A percentile compares a stretch with the other conserved stretches of the same genome.
These are phyloP conservation scores for Drosophila affinis DNA, from an alignment of 2,888 invertebrate genomes.

Conservation along the genomic window DNA sequence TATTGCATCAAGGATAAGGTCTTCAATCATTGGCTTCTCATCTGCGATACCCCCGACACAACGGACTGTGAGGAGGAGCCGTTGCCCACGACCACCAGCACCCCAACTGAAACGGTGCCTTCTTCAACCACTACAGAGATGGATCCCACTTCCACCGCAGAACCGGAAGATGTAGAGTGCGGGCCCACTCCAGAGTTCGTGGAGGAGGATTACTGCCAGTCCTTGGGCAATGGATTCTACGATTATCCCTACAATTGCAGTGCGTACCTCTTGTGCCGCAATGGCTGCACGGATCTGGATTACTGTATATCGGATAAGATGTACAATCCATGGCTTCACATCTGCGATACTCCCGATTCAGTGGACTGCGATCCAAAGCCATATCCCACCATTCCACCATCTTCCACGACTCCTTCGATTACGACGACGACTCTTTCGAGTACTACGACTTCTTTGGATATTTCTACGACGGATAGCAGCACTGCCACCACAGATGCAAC, in stretches of 20 bases:
- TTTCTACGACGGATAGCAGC: slow-evolving; percentile 8
- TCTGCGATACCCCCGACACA: slow-evolving; percentile 74
- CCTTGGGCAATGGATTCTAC: slow-evolving; percentile 57
- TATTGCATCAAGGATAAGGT: slow-evolving; percentile 63
- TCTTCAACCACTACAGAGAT: slow-evolving; percentile 14
- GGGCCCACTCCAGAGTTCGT: slow-evolving; percentile 42
- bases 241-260: slow-evolving; percentile 64
- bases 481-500: slow-evolving; percentile 36
- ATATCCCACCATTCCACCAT: slow-evolving; percentile 43
- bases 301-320: slow-evolving; percentile 61
- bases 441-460: slow-evolving; percentile 8
- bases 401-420: not conserved
- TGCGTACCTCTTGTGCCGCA: slow-evolving; percentile 60
- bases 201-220: slow-evolving; percentile 45
- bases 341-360: slow-evolving; percentile 66
- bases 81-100: slow-evolving; percentile 45
- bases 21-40: slow-evolving; percentile 56
- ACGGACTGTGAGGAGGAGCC: slow-evolving; percentile 61
- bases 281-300: slow-evolving; percentile 57
- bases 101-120: slow-evolving; percentile 20
- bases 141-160: slow-evolving; percentile 9
- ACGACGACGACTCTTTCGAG: slow-evolving; percentile 10
- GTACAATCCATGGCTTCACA: slow-evolving; percentile 61
- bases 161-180: slow-evolving; percentile 42
- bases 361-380: slow-evolving; percentile 49